These are phyloP conservation scores for Paradoxurus hermaphroditus DNA, from an alignment of 2,113 vertebrate species.

Conservation along the genomic window DNA sequence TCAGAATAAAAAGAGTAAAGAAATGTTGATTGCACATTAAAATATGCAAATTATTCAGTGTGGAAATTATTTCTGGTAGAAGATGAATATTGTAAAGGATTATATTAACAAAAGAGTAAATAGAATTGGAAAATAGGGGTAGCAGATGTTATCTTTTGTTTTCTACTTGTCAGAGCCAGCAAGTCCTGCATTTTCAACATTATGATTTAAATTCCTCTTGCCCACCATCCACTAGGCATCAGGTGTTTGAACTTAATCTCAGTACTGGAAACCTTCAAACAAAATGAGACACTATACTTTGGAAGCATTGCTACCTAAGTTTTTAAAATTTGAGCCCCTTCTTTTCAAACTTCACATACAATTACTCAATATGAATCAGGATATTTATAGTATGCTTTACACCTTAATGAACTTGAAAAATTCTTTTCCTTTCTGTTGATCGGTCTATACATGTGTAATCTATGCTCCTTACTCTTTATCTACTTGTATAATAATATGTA, in stretches of 20 bases:
- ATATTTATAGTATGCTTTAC: neutral
- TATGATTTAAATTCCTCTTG: conserved; percentile 27
- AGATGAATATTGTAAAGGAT: conserved; percentile 46
- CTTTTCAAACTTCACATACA: neutral
- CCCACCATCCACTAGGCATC: neutral
- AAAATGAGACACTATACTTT: neutral
- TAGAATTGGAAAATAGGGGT: conserved; percentile 30
- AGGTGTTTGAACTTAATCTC: conserved; percentile 34
- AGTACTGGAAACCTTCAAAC: neutral
- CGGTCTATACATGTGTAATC: neutral
- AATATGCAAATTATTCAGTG: conserved; percentile 31
- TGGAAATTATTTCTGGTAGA: conserved; percentile 36
- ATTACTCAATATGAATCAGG: neutral
- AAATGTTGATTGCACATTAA: conserved; percentile 15
- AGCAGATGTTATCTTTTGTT: conserved; percentile 67
- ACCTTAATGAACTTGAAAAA: neutral
- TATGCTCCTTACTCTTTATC: neutral
- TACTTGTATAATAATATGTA: neutral
- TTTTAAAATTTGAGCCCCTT: neutral
- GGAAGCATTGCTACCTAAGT: neutral
- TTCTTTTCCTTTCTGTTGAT: neutral
- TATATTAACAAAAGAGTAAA: conserved; percentile 53
- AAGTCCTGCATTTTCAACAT: neutral
- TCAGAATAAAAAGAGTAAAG: neutral
- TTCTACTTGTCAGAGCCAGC: conserved; percentile 4